Evolutionary conservation across 2,888 invertebrate genomes (phyloP).

Genomic region (Sceliomorpha sp.): DNA sequence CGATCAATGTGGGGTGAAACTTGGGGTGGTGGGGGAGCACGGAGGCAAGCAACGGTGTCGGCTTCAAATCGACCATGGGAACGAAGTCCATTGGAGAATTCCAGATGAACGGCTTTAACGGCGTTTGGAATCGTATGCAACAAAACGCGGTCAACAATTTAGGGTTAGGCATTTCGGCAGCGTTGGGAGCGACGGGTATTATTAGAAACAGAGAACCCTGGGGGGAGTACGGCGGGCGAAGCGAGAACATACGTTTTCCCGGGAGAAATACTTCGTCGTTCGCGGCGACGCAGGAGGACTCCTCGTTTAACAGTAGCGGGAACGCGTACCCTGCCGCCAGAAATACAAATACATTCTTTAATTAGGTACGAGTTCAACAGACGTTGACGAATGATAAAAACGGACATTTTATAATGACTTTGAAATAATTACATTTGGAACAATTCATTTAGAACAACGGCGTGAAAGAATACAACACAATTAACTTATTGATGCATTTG

Average conservation of each 20-base stretch:
- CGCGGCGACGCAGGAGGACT: slow-evolving; percentile 60
- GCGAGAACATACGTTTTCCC: slow-evolving; percentile 64
- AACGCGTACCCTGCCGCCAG: slow-evolving; percentile 53
- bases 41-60: slow-evolving; percentile 23
- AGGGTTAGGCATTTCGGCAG: slow-evolving; percentile 57
- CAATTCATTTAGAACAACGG: slow-evolving; percentile 58
- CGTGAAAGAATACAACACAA: slow-evolving; percentile 42
- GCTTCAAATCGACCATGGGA: slow-evolving; percentile 61
- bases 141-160: slow-evolving; percentile 18
- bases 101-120: slow-evolving; percentile 71
- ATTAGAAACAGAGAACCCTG: slow-evolving; percentile 72
- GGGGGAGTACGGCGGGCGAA: slow-evolving; percentile 55
- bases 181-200: slow-evolving; percentile 53
- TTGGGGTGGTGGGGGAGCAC: too few species aligned
- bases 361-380: too few species aligned
- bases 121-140: slow-evolving; percentile 68
- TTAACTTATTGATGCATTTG: too few species aligned
- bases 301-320: slow-evolving; percentile 57
- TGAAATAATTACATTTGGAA: too few species aligned
- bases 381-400: too few species aligned
- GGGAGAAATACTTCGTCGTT: slow-evolving; percentile 64
- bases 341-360: slow-evolving; percentile 23
- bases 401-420: too few species aligned
- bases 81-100: slow-evolving; percentile 67
- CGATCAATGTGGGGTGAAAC: slow-evolving; percentile 70